Evolutionary conservation across 2,888 invertebrate genomes (phyloP).

Genomic region (Pherbina coryleti): DNA sequence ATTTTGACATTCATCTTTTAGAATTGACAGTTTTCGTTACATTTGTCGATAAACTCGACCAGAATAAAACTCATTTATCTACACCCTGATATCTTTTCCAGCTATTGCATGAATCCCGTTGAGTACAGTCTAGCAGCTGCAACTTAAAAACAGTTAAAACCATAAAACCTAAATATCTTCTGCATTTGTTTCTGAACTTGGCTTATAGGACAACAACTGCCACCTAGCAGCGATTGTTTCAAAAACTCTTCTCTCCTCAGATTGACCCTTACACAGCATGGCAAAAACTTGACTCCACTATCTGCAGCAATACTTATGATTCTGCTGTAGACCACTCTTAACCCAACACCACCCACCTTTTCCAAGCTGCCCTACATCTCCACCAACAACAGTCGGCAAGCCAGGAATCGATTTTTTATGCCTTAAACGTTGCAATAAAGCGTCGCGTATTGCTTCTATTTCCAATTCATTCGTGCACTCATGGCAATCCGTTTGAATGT

Average conservation of each 20-base stretch:
- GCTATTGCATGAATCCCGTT: neutral
- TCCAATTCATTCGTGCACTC: constrained; percentile 44
- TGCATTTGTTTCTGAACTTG: constrained; percentile 40
- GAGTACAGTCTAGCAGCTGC: constrained; percentile 30
- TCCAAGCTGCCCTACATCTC: neutral
- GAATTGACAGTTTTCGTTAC: no score
- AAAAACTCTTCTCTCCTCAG: no score
- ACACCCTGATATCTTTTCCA: neutral
- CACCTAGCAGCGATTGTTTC: neutral
- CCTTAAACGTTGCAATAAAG: constrained; percentile 21
- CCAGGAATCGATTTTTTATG: constrained; percentile 33
- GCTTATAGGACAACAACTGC: constrained; percentile 39
- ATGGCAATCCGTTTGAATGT: constrained; percentile 37
- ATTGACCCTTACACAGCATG: neutral
- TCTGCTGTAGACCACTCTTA: neutral
- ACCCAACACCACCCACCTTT: neutral
- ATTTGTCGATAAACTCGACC: neutral
- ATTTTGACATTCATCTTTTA: no score
- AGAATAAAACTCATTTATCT: neutral
- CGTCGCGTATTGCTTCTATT: constrained; percentile 31
- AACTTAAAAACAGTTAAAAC: constrained; percentile 47
- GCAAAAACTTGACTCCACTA: neutral
- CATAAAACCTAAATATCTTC: constrained; percentile 42
- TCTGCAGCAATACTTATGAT: neutral
- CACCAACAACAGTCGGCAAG: neutral